Evolutionary conservation across 2,888 invertebrate genomes (phyloP).

Genomic region (Coremacera marginata): DNA sequence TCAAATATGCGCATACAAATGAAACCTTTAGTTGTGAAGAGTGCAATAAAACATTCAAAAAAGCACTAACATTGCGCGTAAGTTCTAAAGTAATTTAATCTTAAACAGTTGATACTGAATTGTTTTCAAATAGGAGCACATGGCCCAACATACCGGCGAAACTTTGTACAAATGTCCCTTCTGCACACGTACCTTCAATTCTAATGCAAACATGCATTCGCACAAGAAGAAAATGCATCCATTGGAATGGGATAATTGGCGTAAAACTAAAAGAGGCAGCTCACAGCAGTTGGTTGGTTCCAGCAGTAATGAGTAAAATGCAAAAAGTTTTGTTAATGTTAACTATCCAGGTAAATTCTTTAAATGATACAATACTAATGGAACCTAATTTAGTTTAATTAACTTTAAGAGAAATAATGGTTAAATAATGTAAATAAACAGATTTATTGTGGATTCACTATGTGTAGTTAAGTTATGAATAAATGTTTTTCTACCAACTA

Average conservation of each 20-base stretch:
- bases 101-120: background rate
- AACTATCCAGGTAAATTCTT: background rate
- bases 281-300: constrained; percentile 56
- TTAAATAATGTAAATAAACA: background rate
- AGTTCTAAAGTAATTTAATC: constrained; percentile 8
- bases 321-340: background rate
- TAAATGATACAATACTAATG: background rate
- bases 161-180: constrained; percentile 67
- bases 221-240: constrained; percentile 68
- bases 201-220: constrained; percentile 68
- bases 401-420: background rate
- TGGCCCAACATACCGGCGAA: constrained; percentile 67
- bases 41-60: constrained; percentile 68
- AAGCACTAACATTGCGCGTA: constrained; percentile 64
- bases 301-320: background rate
- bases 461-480: background rate
- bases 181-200: constrained; percentile 68
- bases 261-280: constrained; percentile 62
- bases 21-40: constrained; percentile 61
- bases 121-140: constrained; percentile 61
- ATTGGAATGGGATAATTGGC: constrained; percentile 62
- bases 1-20: constrained; percentile 64
- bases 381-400: background rate
- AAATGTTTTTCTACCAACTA: constrained; percentile 18
- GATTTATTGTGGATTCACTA: background rate